These are phyloP conservation scores for Dermochelys coriacea DNA, from an alignment of 2,797 vertebrate species.

Conservation along the genomic window DNA sequence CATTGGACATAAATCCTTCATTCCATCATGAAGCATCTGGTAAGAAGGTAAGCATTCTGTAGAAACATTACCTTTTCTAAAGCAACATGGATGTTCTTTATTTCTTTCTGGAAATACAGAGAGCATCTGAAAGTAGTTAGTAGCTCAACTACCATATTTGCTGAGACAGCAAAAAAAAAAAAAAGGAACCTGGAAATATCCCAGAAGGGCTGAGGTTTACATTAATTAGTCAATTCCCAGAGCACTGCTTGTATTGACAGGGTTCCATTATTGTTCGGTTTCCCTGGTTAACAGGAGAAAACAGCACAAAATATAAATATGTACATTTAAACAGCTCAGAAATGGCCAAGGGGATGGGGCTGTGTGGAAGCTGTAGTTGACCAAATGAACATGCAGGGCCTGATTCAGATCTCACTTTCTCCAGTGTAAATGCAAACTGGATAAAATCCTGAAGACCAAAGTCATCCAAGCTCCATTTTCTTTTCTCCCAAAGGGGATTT, in stretches of 20 bases:
- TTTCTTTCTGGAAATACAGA: slow-evolving; percentile 73
- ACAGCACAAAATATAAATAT: slow-evolving; percentile 43
- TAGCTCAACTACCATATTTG: slow-evolving; percentile 65
- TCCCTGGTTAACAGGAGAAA: slow-evolving; percentile 50
- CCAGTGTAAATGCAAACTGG: slow-evolving; percentile 2
- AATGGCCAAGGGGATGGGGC: not conserved
- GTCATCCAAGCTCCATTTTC: not conserved
- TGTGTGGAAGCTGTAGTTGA: not conserved
- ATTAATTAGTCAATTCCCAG: slow-evolving; percentile 73
- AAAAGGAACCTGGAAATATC: slow-evolving; percentile 62
- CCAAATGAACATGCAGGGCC: slow-evolving; percentile 10
- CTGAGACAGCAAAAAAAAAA: slow-evolving; percentile 73
- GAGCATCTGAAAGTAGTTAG: slow-evolving; percentile 78
- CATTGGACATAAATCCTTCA: slow-evolving; percentile 46
- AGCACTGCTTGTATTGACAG: slow-evolving; percentile 68
- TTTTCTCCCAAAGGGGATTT: not conserved
- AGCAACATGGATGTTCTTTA: slow-evolving; percentile 71
- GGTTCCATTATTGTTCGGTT: slow-evolving; percentile 60
- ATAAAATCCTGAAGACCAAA: not conserved
- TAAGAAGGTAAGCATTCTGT: slow-evolving; percentile 64
- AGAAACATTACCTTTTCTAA: slow-evolving; percentile 63
- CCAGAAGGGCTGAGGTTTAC: slow-evolving; percentile 69
- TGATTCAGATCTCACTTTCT: not conserved
- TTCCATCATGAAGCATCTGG: slow-evolving; percentile 66
- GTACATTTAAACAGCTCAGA: slow-evolving; percentile 51